Base-by-base conservation (phyloP, 2,113 vertebrate genomes). In the Leucopsar rothschildi region DNA sequence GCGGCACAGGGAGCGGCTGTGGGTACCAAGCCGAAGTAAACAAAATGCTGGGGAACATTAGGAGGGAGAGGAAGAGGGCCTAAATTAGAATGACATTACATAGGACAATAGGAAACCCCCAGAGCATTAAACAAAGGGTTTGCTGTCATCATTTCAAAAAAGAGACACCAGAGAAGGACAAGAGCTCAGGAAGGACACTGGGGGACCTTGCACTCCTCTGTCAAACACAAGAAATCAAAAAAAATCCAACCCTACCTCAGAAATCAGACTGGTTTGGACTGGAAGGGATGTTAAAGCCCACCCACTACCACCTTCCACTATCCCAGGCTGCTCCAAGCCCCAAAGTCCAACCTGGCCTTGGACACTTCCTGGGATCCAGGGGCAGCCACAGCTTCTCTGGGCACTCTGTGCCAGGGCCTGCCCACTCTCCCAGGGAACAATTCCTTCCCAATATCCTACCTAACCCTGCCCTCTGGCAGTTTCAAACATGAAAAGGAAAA, bases 41-140 rank as follows among this genome's bases (percentile, higher is more conserved):
- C 83, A 91, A 86, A 71, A 37, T 82, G 91, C 61, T 92, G 49
- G 23, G 65, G 57, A 92, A 29, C 81, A 93, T 91, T 64, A 94
- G 65, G 60, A 79, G 44, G 71, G 50, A 90, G 2, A 63, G 65
- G 79, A 85, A 88, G 80, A 88, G 37, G 25, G 20, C 14, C 61
- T 45, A 64, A 93, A 93, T 93, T 45, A 24, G 25, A 86, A 50
- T 55, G 73, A 64, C 83, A 79, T 72, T 61, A 24, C 33, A 31
- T 4, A 86, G 73, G 65, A 95, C 91, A 95, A 85, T 2, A 61
- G 81, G 59, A 95, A 82, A 14, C 2, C 77, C 82, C 49, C 9
- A 22, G 77, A 91, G 57, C 83, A 79, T n/a, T 64, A 29, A 64
- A 60, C 22, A 47, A 35, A 31, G 29, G 0, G 5, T 42, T 55